phyloP scores from a whole-genome alignment of 2,888 invertebrate genomes.

The Escarpia spicata region DNA sequence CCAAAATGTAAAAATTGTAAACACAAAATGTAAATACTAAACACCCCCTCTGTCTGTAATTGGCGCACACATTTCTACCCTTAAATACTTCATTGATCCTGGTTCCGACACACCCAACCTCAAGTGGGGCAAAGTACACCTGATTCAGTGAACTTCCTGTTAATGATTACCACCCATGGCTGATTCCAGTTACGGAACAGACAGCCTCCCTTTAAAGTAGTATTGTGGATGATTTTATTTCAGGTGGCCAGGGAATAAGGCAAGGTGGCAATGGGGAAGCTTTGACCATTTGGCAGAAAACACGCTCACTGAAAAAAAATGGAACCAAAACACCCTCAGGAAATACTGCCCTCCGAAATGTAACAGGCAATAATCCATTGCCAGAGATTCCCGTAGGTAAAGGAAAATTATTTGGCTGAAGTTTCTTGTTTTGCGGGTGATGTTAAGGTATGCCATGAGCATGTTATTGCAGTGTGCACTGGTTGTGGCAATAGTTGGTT shows the following conservation, averaged over 20 bases:
- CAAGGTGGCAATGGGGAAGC: not conserved
- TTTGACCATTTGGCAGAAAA: not conserved
- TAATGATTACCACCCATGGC: no score
- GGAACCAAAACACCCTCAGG: not conserved
- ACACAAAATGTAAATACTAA: no score
- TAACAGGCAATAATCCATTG: not conserved
- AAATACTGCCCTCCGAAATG: not conserved
- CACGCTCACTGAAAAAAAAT: not conserved
- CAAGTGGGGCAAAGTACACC: no score
- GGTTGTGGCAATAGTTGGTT: not conserved
- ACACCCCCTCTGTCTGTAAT: no score
- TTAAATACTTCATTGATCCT: no score
- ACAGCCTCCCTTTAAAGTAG: not conserved
- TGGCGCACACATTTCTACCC: no score
- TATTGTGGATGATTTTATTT: not conserved
- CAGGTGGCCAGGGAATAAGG: not conserved
- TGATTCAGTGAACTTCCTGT: no score
- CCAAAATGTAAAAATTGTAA: no score
- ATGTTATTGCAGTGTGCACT: not conserved
- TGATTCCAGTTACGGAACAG: no score
- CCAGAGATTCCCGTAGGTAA: not conserved
- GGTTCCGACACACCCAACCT: no score
- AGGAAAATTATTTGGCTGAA: conserved; percentile 5
- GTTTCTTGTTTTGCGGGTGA: not conserved
- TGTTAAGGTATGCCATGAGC: not conserved